phyloP scores from a whole-genome alignment of 2,888 invertebrate species.

The Calliopum simillimum region DNA sequence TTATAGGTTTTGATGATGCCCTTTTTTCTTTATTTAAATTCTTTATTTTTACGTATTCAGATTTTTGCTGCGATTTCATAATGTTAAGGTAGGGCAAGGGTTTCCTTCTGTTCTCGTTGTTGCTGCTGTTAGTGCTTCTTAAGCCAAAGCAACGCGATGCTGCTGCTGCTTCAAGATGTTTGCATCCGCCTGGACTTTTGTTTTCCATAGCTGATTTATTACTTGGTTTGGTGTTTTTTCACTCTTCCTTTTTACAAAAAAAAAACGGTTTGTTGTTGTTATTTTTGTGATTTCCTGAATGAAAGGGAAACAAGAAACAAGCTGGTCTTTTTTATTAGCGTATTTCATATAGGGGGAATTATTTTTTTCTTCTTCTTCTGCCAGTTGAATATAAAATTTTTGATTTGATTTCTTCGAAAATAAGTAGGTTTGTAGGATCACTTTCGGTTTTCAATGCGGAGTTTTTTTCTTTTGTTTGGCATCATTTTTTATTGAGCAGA shows the following conservation, averaged over 20 bases:
- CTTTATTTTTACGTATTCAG: slow-evolving; percentile 2
- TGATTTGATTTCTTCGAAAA: slow-evolving; percentile 15
- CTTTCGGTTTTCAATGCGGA: slow-evolving; percentile 53
- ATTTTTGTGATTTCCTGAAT: slow-evolving; percentile 49
- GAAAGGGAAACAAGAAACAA: slow-evolving; percentile 62
- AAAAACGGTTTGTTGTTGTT: slow-evolving; percentile 26
- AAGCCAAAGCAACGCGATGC: background rate
- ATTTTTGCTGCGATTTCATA: slow-evolving; percentile 37
- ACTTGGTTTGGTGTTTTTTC: slow-evolving; percentile 39
- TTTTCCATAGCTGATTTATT: slow-evolving; percentile 55
- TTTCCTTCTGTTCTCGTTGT: slow-evolving; percentile 35
- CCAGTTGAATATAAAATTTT: background rate
- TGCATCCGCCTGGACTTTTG: slow-evolving; percentile 50
- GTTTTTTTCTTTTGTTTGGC: background rate
- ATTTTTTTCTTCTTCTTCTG: slow-evolving; percentile 10
- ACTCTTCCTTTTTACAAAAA: slow-evolving; percentile 32
- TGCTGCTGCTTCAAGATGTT: slow-evolving; percentile 48
- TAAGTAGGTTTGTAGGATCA: slow-evolving; percentile 62
- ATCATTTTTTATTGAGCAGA: no score
- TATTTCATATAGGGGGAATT: no score
- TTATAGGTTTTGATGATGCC: background rate
- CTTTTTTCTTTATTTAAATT: slow-evolving; percentile 12
- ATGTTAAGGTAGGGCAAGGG: slow-evolving; percentile 53
- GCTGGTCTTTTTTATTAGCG: slow-evolving; percentile 28
- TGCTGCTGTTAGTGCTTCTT: slow-evolving; percentile 5